Evolutionary conservation across 2,797 vertebrate species (phyloP), one percentile per base, ranked within the genome.

Genomic region (Coluber constrictor): DNA sequence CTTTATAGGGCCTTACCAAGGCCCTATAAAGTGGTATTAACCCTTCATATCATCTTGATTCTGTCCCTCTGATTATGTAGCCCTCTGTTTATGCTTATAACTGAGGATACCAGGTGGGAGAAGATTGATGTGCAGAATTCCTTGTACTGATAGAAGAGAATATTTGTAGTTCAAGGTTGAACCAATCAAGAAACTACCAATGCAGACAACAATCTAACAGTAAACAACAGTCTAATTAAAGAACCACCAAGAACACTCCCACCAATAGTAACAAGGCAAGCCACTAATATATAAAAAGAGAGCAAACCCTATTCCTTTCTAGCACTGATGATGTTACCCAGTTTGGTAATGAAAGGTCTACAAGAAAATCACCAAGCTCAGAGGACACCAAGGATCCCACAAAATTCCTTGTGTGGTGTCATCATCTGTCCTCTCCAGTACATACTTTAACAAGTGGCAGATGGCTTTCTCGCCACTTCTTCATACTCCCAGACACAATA

Each of bases 321-420:
- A 74, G 15, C 66, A 37, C 6, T 74, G n/a, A 74, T 37, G 66
- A 74, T 74, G 66, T 37, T 74, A 74, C 66, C 16, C 16, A 20
- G 66, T 74, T 74, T 74, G 66, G n/a, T 18, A 74, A 74, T 74
- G n/a, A 74, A 37, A 74, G 7, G 6, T 70, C n/a, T 70, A 16
- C 66, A 74, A 74, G n/a, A 37, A 37, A 74, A 18, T 37, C 15
- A 74, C 66, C 16, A 37, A 37, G 5, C 6, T 74, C n/a, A 74
- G 16, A 37, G n/a, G 16, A 3, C 16, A 18, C 15, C 66, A 32
- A 16, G 66, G n/a, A 16, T 7, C n/a, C n/a, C n/a, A 11, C 1
- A 0, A 0, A 55, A 0, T 93, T 16, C 0, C n/a, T 86, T 87
- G 61, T 0, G 0, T n/a, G 23, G n/a, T 59, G 20, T 18, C 32